Conservation (phyloP, 2,888 invertebrate genomes). For the Ephialtes manifestator region DNA sequence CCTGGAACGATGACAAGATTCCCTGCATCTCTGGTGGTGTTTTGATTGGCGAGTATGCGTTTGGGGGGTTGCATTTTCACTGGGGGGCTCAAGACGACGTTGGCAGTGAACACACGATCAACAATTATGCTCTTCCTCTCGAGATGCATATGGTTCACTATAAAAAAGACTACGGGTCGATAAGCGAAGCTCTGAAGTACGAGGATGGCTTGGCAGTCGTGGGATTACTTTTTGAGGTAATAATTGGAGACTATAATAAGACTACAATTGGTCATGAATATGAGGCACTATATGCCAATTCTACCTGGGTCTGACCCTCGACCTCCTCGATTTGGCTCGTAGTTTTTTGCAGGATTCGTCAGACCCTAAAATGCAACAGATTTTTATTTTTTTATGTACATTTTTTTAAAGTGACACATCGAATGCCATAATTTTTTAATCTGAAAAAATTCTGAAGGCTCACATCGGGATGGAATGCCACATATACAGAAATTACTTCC, state of each 20-base stretch:
- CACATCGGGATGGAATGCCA: no score
- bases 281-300: no score
- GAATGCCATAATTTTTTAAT: no score
- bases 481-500: no score
- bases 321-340: no score
- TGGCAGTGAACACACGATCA: slow-evolving; percentile 91
- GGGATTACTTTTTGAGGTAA: slow-evolving; percentile 91
- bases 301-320: no score
- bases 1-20: slow-evolving; percentile 84
- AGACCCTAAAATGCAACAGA: no score
- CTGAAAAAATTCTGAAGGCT: no score
- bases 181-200: slow-evolving; percentile 88
- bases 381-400: no score
- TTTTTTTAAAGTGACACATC: no score
- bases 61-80: slow-evolving; percentile 92
- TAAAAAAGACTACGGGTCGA: slow-evolving; percentile 88
- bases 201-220: slow-evolving; percentile 92
- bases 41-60: slow-evolving; percentile 88
- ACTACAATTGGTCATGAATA: no score
- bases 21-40: slow-evolving; percentile 90
- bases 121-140: slow-evolving; percentile 88
- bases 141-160: slow-evolving; percentile 92
- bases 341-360: no score
- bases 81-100: slow-evolving; percentile 91
- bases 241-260: neutral